A percentile compares a stretch with the other conserved stretches of the same genome.
These are phyloP conservation scores for Camponotus fellah DNA, from an alignment of 2,888 invertebrate species.

Conservation along the genomic window DNA sequence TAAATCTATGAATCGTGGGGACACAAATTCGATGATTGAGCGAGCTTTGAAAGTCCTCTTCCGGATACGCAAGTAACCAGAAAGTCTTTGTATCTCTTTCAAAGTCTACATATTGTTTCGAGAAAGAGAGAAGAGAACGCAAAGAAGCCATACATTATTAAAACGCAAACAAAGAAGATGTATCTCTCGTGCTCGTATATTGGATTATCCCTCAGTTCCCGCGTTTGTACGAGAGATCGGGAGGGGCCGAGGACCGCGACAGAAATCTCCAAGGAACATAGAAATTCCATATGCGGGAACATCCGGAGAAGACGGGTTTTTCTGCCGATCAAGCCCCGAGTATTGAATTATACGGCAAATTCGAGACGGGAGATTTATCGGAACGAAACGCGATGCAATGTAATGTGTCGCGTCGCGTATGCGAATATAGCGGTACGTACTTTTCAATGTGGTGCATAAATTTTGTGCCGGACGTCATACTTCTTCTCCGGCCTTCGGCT, in stretches of 20 bases:
- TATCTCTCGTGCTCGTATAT: slow-evolving; percentile 29
- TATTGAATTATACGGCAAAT: slow-evolving; percentile 52
- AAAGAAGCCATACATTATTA: slow-evolving; percentile 42
- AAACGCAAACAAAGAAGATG: slow-evolving; percentile 40
- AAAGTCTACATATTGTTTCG: not conserved
- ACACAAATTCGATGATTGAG: not conserved
- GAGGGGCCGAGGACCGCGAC: slow-evolving; percentile 18
- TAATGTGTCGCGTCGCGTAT: slow-evolving; percentile 35
- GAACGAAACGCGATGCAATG: slow-evolving; percentile 63
- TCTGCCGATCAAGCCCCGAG: slow-evolving; percentile 33
- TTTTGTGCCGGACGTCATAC: slow-evolving; percentile 55
- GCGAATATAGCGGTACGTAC: slow-evolving; percentile 42
- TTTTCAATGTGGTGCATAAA: slow-evolving; percentile 71
- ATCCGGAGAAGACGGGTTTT: slow-evolving; percentile 44
- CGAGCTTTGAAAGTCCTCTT: not conserved
- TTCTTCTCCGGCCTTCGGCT: slow-evolving; percentile 58
- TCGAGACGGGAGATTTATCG: slow-evolving; percentile 71
- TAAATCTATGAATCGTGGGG: not conserved
- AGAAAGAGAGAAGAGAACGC: not conserved
- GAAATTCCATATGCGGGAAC: slow-evolving; percentile 51
- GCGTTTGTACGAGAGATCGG: slow-evolving; percentile 30
- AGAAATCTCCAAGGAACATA: slow-evolving; percentile 46
- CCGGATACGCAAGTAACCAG: not conserved
- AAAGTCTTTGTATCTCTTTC: not conserved
- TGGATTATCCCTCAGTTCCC: slow-evolving; percentile 41